A percentile compares a stretch with the other conserved stretches of the same genome.
These are phyloP conservation scores for Lepus americanus DNA, from an alignment of 2,113 vertebrate species.

Conservation along the genomic window DNA sequence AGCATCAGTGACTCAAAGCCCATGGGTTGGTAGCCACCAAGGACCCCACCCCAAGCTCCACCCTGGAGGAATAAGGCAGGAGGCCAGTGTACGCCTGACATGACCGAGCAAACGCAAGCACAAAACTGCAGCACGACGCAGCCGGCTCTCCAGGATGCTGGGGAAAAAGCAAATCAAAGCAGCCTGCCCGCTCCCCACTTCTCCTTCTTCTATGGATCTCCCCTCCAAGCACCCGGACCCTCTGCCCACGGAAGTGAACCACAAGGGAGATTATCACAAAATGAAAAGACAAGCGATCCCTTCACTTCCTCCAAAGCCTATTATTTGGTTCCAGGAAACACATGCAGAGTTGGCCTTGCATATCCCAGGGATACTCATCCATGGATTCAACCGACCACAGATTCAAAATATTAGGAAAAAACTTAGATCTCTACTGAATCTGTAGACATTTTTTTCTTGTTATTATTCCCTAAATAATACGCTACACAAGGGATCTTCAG, in stretches of 20 bases:
- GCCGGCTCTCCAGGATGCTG: background rate
- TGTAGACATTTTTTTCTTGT: too few relatives aligned
- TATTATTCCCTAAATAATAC: too few relatives aligned
- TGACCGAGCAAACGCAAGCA: background rate
- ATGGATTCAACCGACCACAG: too few relatives aligned
- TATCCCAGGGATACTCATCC: too few relatives aligned
- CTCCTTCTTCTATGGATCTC: background rate
- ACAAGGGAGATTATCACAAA: background rate
- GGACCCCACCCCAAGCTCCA: background rate
- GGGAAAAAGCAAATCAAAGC: background rate
- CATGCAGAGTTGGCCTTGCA: too few relatives aligned
- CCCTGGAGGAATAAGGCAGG: background rate
- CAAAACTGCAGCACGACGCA: background rate
- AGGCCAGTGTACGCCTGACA: background rate
- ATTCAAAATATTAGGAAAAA: too few relatives aligned
- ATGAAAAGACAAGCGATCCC: constrained; percentile 28
- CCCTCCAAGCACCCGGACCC: background rate
- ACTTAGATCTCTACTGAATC: too few relatives aligned
- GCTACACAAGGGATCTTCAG: too few relatives aligned
- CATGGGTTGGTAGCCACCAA: background rate
- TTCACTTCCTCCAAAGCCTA: background rate
- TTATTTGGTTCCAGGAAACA: constrained; percentile 36
- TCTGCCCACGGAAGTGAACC: background rate
- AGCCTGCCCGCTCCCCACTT: background rate
- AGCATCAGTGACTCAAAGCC: background rate